Base-by-base conservation (phyloP, 2,113 vertebrate species). In the western clawed frog (Xenopus tropicalis) region DNA sequence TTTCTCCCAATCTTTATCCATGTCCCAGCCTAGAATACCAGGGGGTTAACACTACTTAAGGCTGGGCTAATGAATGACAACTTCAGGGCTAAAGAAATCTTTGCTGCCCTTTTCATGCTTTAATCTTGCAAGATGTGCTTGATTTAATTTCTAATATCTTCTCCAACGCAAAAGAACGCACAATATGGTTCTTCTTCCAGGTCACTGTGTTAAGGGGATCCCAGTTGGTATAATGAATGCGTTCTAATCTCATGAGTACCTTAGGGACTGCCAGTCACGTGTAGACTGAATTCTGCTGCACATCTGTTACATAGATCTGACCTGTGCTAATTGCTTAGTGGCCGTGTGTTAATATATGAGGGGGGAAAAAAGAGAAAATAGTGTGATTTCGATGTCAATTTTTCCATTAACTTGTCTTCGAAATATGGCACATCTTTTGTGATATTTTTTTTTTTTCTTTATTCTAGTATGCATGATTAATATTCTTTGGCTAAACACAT, bases 291-390 rank as follows among this genome's bases (percentile, higher is more conserved):
- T 16, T 42, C 61, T 1, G 22, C 58, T 11, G 19, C 43, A 42
- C 7, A 29, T 63, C 61, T 44, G 61, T 65, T 72, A 56, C 43
- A 65, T 20, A 65, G 70, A 52, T 42, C n/a, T 65, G 70, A 64
- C 61, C 61, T 65, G 52, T 23, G 20, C 24, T 57, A 72, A 72
- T 65, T 48, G 25, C 29, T 43, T 20, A 44, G 70, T n/a, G 61
- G 24, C 19, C 20, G 14, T 43, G 70, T 23, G 61, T 46, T 52
- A 63, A 63, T 29, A 43, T 24, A 44, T 5, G 14, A 70, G 25
- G 23, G 14, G 23, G 14, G 10, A 59, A 54, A 63, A 29, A 29
- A 63, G 52, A 59, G 58, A 63, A 51, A 10, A n/a, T 17, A 54
- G 16, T 14, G 46, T 20, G 19, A 17, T 54, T 54, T 54, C 4